These are phyloP conservation scores for Esperia sulphurella DNA, from an alignment of 2,888 invertebrate species.

Conservation along the genomic window DNA sequence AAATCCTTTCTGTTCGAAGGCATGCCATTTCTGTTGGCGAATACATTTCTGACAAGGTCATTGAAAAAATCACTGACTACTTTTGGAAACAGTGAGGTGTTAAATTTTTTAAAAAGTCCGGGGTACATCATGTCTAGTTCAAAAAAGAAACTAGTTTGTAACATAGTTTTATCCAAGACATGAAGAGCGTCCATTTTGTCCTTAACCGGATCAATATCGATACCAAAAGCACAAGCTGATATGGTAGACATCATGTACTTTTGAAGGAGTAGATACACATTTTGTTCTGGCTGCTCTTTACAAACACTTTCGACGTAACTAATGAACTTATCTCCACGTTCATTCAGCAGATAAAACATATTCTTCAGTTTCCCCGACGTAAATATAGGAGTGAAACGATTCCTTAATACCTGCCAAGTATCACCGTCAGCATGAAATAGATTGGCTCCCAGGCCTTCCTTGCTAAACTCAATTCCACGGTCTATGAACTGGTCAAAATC, in stretches of 20 bases:
- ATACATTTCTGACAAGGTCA: constrained; percentile 27
- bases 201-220: constrained; percentile 28
- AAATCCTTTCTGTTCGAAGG: constrained; percentile 41
- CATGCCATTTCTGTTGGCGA: constrained; percentile 32
- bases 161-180: constrained; percentile 18
- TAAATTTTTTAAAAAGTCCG: constrained; percentile 34
- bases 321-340: constrained; percentile 33
- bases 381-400: constrained; percentile 45
- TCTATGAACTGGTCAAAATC: constrained; percentile 46
- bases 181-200: constrained; percentile 6
- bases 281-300: constrained; percentile 22
- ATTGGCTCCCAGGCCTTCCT: constrained; percentile 39
- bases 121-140: constrained; percentile 44
- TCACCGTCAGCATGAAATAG: constrained; percentile 45
- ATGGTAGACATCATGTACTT: constrained; percentile 38
- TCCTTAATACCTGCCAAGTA: constrained; percentile 40
- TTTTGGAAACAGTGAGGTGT: constrained; percentile 29
- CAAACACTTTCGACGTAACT: constrained; percentile 22
- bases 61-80: constrained; percentile 28
- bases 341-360: constrained; percentile 42
- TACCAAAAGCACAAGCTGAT: constrained; percentile 39
- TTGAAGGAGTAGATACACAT: constrained; percentile 30
- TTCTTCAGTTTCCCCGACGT: constrained; percentile 52
- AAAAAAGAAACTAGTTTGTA: constrained; percentile 14
- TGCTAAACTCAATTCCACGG: constrained; percentile 40